Conservation (phyloP, 2,888 invertebrate species). For the Oscheius onirici region DNA sequence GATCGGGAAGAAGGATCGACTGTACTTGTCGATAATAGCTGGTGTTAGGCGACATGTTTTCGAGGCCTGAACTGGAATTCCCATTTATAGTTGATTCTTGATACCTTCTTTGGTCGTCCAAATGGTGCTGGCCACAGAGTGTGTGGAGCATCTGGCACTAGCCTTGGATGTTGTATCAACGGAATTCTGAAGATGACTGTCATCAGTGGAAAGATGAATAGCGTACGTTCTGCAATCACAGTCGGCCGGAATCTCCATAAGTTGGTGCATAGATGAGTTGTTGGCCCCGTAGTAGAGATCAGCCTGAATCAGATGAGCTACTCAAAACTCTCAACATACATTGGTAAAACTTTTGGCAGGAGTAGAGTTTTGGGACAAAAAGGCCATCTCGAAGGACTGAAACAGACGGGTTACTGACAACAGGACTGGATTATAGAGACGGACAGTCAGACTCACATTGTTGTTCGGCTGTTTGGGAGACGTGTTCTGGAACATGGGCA, state of each 20-base stretch:
- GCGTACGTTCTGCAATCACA: constrained; percentile 58
- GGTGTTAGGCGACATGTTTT: constrained; percentile 78
- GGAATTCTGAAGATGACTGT: constrained; percentile 38
- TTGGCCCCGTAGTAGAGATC: constrained; percentile 57
- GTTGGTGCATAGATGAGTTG: constrained; percentile 59
- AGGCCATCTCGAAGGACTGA: constrained; percentile 63
- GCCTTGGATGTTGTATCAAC: constrained; percentile 58
- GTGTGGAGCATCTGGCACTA: constrained; percentile 53
- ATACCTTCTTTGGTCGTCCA: constrained; percentile 57
- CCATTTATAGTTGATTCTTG: neutral
- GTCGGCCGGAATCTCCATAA: constrained; percentile 63
- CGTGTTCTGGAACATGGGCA: constrained; percentile 54
- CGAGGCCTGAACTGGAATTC: constrained; percentile 41
- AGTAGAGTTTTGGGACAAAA: constrained; percentile 60
- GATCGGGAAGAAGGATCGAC: constrained; percentile 91
- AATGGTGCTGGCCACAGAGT: constrained; percentile 66
- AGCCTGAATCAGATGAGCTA: constrained; percentile 41
- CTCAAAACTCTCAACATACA: constrained; percentile 5
- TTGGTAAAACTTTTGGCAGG: constrained; percentile 55
- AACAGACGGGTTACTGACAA: constrained; percentile 27
- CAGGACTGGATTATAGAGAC: neutral
- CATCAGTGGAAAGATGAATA: no score
- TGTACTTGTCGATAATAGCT: constrained; percentile 98
- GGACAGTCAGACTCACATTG: constrained; percentile 49
- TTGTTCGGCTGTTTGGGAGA: constrained; percentile 52